These are phyloP conservation scores for Rhodeus uyekii DNA, from an alignment of 2,797 vertebrate genomes.

Conservation along the genomic window DNA sequence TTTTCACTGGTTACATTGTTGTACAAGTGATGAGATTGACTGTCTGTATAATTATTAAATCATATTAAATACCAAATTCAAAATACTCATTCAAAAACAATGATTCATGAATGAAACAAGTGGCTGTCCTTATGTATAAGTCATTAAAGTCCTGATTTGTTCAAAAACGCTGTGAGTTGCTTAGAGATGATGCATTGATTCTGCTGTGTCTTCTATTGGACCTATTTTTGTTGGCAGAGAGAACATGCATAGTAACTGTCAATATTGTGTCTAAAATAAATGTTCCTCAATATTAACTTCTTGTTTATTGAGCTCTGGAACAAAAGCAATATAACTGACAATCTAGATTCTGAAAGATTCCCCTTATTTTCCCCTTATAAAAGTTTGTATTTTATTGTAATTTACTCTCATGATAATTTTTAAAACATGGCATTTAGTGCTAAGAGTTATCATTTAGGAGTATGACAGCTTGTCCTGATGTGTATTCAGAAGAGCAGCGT, in stretches of 20 bases:
- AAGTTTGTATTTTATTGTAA: conserved; percentile 10
- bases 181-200: neutral
- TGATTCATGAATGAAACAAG: too few relatives aligned
- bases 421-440: conserved; percentile 16
- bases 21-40: too few relatives aligned
- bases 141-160: neutral
- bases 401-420: conserved; percentile 1
- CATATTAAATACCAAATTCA: too few relatives aligned
- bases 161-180: neutral
- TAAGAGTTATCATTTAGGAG: conserved; percentile 3
- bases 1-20: neutral
- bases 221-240: neutral
- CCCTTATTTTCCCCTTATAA: too few relatives aligned
- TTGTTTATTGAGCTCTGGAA: neutral
- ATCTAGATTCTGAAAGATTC: neutral
- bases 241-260: neutral
- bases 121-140: neutral
- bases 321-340: neutral
- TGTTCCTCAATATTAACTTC: neutral
- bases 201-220: neutral
- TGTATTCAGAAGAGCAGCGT: neutral
- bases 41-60: too few relatives aligned
- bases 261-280: neutral
- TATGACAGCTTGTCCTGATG: conserved; percentile 5
- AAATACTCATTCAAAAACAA: too few relatives aligned